phyloP scores from a whole-genome alignment of 2,113 vertebrate genomes.

The Pterophyllum scalare region DNA sequence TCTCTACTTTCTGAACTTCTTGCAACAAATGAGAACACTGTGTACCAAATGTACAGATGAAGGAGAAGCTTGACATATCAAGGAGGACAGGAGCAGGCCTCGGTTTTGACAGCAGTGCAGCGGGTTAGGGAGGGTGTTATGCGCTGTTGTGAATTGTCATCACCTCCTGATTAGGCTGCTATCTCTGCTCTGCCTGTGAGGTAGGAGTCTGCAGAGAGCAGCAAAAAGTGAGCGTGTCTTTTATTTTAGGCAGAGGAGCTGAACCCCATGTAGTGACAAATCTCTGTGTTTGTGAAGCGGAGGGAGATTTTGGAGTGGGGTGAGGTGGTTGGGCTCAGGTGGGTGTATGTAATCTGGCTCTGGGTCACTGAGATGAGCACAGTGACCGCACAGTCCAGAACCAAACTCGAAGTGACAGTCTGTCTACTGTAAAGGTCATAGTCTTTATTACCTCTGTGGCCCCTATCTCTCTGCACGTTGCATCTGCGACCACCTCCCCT shows the following conservation, averaged over 20 bases:
- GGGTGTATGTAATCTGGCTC: not conserved
- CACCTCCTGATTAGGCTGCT: conserved; percentile 61
- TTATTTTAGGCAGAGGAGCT: not conserved
- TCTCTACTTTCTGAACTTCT: not conserved
- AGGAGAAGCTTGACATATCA: conserved; percentile 33
- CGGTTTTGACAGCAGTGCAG: conserved; percentile 48
- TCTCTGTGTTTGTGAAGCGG: not conserved
- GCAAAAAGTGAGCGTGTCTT: not conserved
- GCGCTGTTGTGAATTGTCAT: conserved; percentile 55
- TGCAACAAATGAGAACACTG: not conserved
- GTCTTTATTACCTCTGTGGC: conserved; percentile 41
- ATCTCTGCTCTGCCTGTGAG: conserved; percentile 56
- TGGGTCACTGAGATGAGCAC: conserved; percentile 10
- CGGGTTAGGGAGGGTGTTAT: conserved; percentile 45
- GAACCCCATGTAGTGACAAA: not conserved
- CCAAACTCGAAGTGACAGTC: conserved; percentile 63
- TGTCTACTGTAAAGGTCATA: conserved; percentile 69
- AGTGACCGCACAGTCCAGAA: not conserved
- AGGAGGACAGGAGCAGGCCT: conserved; percentile 53
- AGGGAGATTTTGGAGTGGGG: not conserved
- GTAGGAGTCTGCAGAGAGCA: conserved; percentile 3
- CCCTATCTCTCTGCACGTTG: conserved; percentile 10
- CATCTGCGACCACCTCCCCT: not conserved
- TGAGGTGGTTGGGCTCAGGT: conserved; percentile 33
- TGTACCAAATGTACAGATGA: not conserved